These are phyloP conservation scores for Pardalotus punctatus DNA, from an alignment of 2,113 vertebrate genomes.

Conservation along the genomic window DNA sequence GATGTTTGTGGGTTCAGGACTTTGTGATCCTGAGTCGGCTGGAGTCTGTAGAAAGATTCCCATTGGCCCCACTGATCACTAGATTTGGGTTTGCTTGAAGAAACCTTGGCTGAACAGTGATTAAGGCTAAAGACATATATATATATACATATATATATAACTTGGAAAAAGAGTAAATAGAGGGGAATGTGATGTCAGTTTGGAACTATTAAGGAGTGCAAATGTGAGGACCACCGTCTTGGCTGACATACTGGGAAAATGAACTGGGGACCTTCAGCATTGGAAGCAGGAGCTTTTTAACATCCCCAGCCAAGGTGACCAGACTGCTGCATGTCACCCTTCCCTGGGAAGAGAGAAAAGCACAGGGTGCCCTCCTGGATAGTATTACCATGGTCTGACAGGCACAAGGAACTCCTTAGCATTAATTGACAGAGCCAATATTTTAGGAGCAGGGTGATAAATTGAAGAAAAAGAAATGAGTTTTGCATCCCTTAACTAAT, in stretches of 20 bases:
- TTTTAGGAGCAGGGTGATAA: not conserved
- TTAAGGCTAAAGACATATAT: not conserved
- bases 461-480: not conserved
- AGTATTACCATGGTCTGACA: not conserved
- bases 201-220: constrained; percentile 51
- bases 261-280: constrained; percentile 39
- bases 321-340: not conserved
- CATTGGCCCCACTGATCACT: not conserved
- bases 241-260: constrained; percentile 61
- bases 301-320: not conserved
- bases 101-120: constrained; percentile 11
- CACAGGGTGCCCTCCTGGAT: not conserved
- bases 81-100: constrained; percentile 25
- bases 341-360: not conserved
- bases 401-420: not conserved
- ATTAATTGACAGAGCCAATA: not conserved
- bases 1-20: constrained; percentile 45
- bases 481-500: not conserved
- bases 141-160: not conserved
- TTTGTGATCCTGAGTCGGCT: constrained; percentile 18
- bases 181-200: constrained; percentile 52
- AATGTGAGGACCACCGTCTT: constrained; percentile 56
- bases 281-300: constrained; percentile 5
- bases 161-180: constrained; percentile 49
- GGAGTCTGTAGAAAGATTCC: constrained; percentile 18